These are phyloP conservation scores for Spicauda simplicius DNA, from an alignment of 2,888 invertebrate genomes.

Conservation along the genomic window DNA sequence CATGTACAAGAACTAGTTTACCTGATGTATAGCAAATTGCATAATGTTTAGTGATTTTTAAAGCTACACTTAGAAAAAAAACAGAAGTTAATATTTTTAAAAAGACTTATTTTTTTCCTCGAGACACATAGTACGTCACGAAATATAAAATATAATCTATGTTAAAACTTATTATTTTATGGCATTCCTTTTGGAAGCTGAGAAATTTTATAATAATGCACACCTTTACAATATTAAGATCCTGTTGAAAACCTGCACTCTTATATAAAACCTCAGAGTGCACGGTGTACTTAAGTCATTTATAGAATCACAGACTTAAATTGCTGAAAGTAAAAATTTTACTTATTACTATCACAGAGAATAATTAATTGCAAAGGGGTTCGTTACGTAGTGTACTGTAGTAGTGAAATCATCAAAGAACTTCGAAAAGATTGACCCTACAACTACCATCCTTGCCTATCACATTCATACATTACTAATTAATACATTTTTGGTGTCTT, in stretches of 20 bases:
- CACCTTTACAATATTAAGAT: constrained; percentile 4
- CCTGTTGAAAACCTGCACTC: constrained; percentile 1
- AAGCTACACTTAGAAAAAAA: not conserved
- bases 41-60: not conserved
- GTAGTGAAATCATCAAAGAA: constrained; percentile 49
- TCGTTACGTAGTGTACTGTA: constrained; percentile 56
- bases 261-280: not conserved
- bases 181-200: constrained; percentile 7
- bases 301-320: constrained; percentile 49
- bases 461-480: constrained; percentile 64
- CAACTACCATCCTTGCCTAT: constrained; percentile 52
- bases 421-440: constrained; percentile 51
- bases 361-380: constrained; percentile 59
- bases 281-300: constrained; percentile 21
- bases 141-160: not conserved
- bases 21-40: not conserved
- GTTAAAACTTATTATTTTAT: not conserved
- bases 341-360: constrained; percentile 67
- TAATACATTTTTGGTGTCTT: constrained; percentile 72
- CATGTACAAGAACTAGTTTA: not conserved
- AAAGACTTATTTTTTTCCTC: not conserved
- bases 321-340: constrained; percentile 50
- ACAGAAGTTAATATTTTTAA: not conserved
- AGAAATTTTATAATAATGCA: not conserved
- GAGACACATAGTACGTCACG: not conserved